Conservation (phyloP, 2,797 vertebrate species). For the Acipenser ruthenus region DNA sequence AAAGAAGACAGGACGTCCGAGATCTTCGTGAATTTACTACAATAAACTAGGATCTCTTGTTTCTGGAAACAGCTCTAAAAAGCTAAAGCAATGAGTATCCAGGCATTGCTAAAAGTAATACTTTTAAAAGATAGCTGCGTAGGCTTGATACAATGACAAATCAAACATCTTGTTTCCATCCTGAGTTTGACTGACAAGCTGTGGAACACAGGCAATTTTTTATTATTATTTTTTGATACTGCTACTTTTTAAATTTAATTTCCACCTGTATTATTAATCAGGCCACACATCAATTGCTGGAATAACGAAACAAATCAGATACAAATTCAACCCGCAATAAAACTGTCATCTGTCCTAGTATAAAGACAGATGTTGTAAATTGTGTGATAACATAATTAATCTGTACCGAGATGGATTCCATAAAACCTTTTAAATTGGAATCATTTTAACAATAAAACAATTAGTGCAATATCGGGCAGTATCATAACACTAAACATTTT, state of each 20-base stretch:
- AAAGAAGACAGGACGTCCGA: too few relatives aligned
- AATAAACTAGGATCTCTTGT: too few relatives aligned
- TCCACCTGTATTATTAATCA: conserved; percentile 76
- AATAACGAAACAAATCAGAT: conserved; percentile 56
- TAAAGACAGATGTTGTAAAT: conserved; percentile 82
- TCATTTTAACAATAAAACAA: conserved; percentile 81
- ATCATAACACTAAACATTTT: conserved; percentile 75
- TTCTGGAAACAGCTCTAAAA: too few relatives aligned
- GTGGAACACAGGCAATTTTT: conserved; percentile 23
- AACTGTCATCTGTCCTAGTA: conserved; percentile 77
- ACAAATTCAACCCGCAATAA: conserved; percentile 75
- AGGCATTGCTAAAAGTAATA: conserved; percentile 34
- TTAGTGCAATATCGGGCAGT: conserved; percentile 66
- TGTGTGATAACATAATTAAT: conserved; percentile 83
- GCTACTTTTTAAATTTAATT: conserved; percentile 67
- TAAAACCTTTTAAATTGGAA: conserved; percentile 81
- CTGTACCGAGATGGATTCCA: conserved; percentile 74
- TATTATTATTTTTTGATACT: conserved; percentile 51
- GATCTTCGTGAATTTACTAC: too few relatives aligned
- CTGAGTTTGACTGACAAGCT: conserved; percentile 30
- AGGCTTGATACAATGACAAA: conserved; percentile 5
- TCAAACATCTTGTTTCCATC: background rate
- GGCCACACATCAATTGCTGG: conserved; percentile 74
- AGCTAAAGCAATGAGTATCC: conserved; percentile 24
- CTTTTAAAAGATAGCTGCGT: conserved; percentile 25